Base-by-base conservation (phyloP, 2,797 vertebrate species). In the Enteromius treurensis region DNA sequence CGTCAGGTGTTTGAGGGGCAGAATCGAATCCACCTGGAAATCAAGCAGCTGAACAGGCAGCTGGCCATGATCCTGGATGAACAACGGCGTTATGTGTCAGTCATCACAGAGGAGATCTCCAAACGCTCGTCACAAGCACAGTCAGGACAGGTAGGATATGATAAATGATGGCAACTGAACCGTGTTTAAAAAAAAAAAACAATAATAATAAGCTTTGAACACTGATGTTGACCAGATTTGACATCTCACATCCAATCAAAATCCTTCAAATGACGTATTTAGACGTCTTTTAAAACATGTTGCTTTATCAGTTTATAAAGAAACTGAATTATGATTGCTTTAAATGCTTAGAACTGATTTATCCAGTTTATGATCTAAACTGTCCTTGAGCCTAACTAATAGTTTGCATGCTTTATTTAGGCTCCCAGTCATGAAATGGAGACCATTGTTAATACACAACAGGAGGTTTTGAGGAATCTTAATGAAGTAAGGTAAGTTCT, bases 61-160 rank as follows among this genome's bases (percentile, higher is more conserved):
- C 90, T 99, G 58, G 96, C 97, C 47, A 98, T 98, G 97, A 96
- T 99, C 86, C 95, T 99, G 80, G 98, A 99, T n/a, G 98, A 99
- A 85, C 98, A 99, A 91, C 95, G 97, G 1, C 95, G 95, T 71
- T 98, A 97, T 0, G 96, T 99, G 3, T 95, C 96, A 4, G 92
- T 95, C 13, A 88, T 98, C 89, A 96, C 96, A 0, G 97, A 98
- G 0, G 97, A 98, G 85, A 88, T 98, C 3, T 73, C 95, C 65
- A 98, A 95, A 90, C 96, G 93, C 85, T 94, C 92, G 29, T 2
- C 86, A 4, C 90, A 91, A 0, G 84, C 84, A 0, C 96, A 94
- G 58, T 94, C 92, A 0, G 96, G 95, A 80, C 96, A 96, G 96
- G 96, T 97, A 86, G 42, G 88, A 60, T 29, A 21, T n/a, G 11